Evolutionary conservation across 2,888 invertebrate species (phyloP).

Genomic region (Rhagophthalmus giganteus): DNA sequence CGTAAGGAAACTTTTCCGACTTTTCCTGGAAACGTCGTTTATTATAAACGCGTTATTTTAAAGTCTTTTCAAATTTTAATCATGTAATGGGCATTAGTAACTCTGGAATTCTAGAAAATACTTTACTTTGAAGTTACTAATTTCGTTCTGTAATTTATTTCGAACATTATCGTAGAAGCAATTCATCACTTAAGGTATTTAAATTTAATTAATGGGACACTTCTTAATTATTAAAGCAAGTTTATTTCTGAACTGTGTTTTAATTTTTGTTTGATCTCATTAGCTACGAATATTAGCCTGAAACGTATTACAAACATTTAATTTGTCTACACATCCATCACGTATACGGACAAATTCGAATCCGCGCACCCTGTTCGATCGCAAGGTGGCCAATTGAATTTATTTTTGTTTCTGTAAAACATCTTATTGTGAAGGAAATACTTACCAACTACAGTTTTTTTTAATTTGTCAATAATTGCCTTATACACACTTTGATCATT

Average conservation of each 20-base stretch:
- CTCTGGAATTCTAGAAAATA: background rate
- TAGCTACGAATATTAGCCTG: too few species aligned
- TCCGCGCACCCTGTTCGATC: too few species aligned
- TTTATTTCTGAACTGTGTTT: background rate
- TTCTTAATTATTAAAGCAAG: background rate
- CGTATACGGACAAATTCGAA: too few species aligned
- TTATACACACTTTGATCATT: too few species aligned
- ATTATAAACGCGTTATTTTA: slow-evolving; percentile 1
- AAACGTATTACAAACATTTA: too few species aligned
- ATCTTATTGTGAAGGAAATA: too few species aligned
- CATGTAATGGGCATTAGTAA: slow-evolving; percentile 3
- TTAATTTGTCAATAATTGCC: too few species aligned
- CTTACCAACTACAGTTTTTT: too few species aligned
- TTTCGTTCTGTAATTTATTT: background rate
- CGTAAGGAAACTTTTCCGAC: background rate
- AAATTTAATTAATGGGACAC: background rate
- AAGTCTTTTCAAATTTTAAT: slow-evolving; percentile 7
- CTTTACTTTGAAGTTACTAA: background rate
- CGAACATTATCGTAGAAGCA: background rate
- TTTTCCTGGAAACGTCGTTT: slow-evolving; percentile 5
- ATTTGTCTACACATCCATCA: too few species aligned
- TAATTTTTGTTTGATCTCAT: background rate
- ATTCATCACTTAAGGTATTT: background rate
- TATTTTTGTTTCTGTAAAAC: too few species aligned
- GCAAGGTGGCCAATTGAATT: too few species aligned